These are phyloP conservation scores for Rhynchopsitta pachyrhyncha DNA, from an alignment of 2,113 vertebrate species.

Conservation along the genomic window DNA sequence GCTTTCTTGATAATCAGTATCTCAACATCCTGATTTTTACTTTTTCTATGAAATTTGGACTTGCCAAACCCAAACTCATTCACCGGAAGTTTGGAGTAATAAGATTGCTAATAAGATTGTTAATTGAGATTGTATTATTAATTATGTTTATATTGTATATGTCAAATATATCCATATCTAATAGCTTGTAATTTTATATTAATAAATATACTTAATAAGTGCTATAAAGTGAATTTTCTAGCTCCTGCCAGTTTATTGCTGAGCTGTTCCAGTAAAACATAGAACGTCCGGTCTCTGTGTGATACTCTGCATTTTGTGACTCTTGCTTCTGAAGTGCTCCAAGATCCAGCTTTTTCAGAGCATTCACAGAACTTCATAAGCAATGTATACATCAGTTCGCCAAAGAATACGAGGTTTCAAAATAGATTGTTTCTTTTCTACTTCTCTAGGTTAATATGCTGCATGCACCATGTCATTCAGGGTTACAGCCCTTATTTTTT, in stretches of 20 bases:
- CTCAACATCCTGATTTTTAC: not conserved
- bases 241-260: not conserved
- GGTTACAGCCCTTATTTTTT: not conserved
- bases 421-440: not conserved
- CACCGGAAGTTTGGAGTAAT: not conserved
- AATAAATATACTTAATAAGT: not conserved
- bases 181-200: not conserved
- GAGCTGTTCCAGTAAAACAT: not conserved
- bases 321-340: not conserved
- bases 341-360: not conserved
- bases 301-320: not conserved
- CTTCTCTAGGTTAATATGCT: not conserved
- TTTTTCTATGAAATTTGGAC: not conserved
- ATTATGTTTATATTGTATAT: fast-evolving
- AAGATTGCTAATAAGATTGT: not conserved
- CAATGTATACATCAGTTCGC: not conserved
- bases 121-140: not conserved
- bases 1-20: not conserved
- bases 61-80: not conserved
- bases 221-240: not conserved
- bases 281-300: not conserved
- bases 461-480: not conserved
- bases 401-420: not conserved
- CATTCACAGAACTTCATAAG: not conserved
- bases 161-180: not conserved